Evolutionary conservation across 1,140 invertebrate species (phyloP), one percentile per base, ranked within the genome.

Genomic region (Drosophila suzukii): DNA sequence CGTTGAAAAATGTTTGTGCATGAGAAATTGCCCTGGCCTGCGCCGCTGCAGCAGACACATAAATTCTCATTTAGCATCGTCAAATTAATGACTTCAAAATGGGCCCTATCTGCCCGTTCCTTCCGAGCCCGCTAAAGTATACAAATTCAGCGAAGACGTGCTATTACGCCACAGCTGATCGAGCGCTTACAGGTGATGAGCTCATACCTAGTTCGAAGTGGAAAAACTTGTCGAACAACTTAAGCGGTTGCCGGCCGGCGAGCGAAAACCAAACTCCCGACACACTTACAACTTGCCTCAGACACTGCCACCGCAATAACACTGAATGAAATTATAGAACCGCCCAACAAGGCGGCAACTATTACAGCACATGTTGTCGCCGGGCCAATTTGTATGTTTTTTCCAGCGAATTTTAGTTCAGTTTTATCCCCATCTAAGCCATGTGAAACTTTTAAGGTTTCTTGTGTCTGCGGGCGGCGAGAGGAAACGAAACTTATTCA

Each of bases 41-140:
- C 58, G 58, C 58, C 75, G 59, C 66, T 88, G 83, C 83, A 83
- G 61, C 60, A 89, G 83, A 89, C 83, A 77, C 84, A 88, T 88
- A 89, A 88, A 88, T 88, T 88, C 83, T 77, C 84, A 88, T 88
- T 88, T 88, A 89, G 65, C 84, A 81, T 74, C 84, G 80, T 80
- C 83, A 88, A 89, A 88, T 88, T 88, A 88, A 88, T 88, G 83
- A 84, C 83, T 84, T 66, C 61, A 80, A 80, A 86, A 81, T 34
- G 20, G 49, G 81, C 44, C 63, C 65, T 47, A 47, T 50, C 53
- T 17, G 27, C 39, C 50, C 67, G 39, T 68, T 74, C 38, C 15
- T 57, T 38, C 41, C 17, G 11, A 24, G 7, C n/a, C 20, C 39
- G 30, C 17, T 12, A 2, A 6, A 53, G 27, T 44, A 57, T 66